phyloP scores from a whole-genome alignment of 2,888 invertebrate genomes.

The Drosophila picticornis region DNA sequence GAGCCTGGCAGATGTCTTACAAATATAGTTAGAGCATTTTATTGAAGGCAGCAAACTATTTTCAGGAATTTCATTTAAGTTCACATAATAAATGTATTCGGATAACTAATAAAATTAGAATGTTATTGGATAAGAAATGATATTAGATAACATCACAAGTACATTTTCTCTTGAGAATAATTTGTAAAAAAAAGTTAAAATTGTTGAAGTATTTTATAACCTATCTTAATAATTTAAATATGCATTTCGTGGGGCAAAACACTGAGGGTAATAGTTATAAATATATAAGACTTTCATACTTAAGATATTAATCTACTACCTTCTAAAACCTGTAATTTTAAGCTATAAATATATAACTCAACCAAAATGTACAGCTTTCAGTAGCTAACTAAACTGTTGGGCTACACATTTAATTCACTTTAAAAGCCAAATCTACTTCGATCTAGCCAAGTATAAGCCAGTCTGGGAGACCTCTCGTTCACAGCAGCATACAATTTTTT shows the following conservation, averaged over 20 bases:
- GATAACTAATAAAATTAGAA: not conserved
- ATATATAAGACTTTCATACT: not conserved
- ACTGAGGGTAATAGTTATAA: not conserved
- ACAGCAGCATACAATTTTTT: constrained; percentile 32
- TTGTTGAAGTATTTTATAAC: not conserved
- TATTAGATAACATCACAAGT: not conserved
- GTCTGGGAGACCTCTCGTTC: not conserved
- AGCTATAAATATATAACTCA: not conserved
- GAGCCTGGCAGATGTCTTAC: constrained; percentile 2
- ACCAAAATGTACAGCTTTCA: not conserved
- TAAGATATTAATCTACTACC: not conserved
- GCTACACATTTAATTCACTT: constrained; percentile 19
- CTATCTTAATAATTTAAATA: not conserved
- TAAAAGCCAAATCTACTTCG: constrained; percentile 23
- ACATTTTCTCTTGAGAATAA: not conserved
- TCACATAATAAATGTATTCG: not conserved
- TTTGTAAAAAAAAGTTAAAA: not conserved
- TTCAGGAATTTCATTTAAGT: not conserved
- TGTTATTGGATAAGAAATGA: not conserved
- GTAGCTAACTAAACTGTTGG: constrained; percentile 20
- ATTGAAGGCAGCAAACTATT: constrained; percentile 3
- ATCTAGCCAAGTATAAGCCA: constrained; percentile 2
- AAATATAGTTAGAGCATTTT: not conserved
- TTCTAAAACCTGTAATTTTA: not conserved
- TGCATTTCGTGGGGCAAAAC: not conserved